Base-by-base conservation (phyloP, 2,113 vertebrate genomes). In the Neotoma lepida region DNA sequence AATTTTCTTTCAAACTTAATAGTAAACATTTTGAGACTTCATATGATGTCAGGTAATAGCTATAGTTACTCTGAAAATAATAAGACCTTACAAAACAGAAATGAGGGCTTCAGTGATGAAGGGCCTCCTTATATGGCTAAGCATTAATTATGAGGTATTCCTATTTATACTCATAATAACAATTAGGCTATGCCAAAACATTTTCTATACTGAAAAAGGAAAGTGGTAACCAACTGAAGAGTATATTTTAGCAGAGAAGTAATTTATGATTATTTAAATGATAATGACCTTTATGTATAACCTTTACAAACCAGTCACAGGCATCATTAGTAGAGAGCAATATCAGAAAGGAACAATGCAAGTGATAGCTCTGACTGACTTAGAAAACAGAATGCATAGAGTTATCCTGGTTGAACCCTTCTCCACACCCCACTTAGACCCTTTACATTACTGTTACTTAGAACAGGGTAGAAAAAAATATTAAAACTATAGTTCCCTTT, bases 191-290 rank as follows among this genome's bases (percentile, higher is more conserved):
- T n/a, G 24, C 14, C 44, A 35, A 82, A 95, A 49, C 0, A 2
- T 63, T 76, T 30, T 70, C 2, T 68, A 70, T 74, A 8, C 68
- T 56, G 1, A 63, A 51, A 51, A 81, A 90, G 30, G 10, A 7
- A 2, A 18, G 63, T 91, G n/a, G 13, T 61, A 51, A 86, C 18
- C 56, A 90, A 81, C 2, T 56, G 3, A 58, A 86, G 5, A 17
- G 33, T 76, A 28, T 81, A 17, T 70, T 15, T 85, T 76, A 35
- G 30, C 9, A 51, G 13, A 93, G 26, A 94, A 81, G 17, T 7
- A 86, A 77, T 91, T 89, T 77, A n/a, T 74, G 15, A 93, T 41
- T 94, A 78, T 87, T 92, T 90, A 91, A 71, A 73, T 94, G 49
- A 91, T 91, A 76, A 70, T 51, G 7, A 8, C 28, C 2, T 49